phyloP scores from a whole-genome alignment of 2,113 vertebrate genomes.

The Cavia porcellus region DNA sequence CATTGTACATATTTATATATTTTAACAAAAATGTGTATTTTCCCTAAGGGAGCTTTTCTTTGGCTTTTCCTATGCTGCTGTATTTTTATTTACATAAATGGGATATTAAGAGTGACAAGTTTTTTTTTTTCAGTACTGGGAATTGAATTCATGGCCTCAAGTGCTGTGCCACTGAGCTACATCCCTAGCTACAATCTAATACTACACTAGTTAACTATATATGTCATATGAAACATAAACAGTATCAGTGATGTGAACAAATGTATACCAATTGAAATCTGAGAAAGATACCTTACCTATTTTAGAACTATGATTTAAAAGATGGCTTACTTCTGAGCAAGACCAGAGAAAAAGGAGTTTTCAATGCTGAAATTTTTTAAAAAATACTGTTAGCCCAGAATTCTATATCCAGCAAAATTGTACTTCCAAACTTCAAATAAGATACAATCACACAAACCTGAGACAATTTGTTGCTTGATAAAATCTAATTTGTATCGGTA shows the following conservation, averaged over 20 bases:
- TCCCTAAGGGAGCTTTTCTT: background rate
- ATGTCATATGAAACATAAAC: slow-evolving; percentile 2
- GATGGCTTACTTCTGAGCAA: background rate
- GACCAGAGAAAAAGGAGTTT: background rate
- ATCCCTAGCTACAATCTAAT: background rate
- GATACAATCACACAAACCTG: background rate
- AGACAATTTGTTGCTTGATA: background rate
- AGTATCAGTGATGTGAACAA: background rate
- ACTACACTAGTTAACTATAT: background rate
- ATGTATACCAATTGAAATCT: background rate
- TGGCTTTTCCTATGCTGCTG: background rate
- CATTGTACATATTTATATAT: background rate
- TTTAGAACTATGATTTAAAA: background rate
- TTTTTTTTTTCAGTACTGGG: too few relatives aligned
- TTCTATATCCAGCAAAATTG: slow-evolving; percentile 21
- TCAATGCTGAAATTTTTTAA: background rate
- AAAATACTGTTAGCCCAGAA: background rate
- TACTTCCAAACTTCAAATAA: background rate
- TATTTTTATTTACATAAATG: slow-evolving; percentile 19
- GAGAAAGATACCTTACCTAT: slow-evolving; percentile 6
- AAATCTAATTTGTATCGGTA: background rate
- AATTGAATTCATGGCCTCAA: too few relatives aligned
- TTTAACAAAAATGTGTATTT: slow-evolving; percentile 26
- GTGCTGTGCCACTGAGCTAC: too few relatives aligned
- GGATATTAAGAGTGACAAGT: background rate